phyloP scores from a whole-genome alignment of 2,797 vertebrate genomes.

The Cuculus canorus region DNA sequence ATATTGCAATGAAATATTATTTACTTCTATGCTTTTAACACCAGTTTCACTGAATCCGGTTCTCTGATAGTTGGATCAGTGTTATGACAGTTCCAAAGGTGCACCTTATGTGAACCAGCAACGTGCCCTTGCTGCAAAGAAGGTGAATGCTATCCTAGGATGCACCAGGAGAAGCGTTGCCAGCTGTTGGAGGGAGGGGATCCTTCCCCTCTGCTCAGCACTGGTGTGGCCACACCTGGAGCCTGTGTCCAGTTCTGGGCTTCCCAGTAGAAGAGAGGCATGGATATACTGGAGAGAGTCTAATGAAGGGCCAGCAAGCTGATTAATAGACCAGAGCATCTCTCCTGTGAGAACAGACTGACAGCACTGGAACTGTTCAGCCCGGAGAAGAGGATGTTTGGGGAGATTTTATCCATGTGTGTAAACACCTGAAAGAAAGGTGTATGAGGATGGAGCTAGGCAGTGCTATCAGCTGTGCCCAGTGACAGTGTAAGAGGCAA shows the following conservation, averaged over 20 bases:
- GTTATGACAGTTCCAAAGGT: neutral
- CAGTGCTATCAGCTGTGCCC: neutral
- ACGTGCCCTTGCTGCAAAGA: neutral
- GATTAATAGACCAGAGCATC: neutral
- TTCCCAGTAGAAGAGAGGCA: neutral
- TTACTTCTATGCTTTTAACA: neutral
- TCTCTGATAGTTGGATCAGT: neutral
- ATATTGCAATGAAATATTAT: neutral
- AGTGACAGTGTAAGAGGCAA: neutral
- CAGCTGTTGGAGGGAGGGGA: neutral
- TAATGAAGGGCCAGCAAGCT: rapidly evolving
- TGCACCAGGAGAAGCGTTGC: neutral
- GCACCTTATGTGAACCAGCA: rapidly evolving
- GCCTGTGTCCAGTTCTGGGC: neutral
- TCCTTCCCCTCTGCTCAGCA: neutral
- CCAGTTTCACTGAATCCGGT: neutral
- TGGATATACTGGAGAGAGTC: neutral
- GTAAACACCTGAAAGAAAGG: neutral
- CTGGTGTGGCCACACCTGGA: neutral
- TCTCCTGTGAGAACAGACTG: neutral
- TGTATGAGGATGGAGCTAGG: neutral
- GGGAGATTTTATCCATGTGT: rapidly evolving
- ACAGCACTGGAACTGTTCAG: neutral
- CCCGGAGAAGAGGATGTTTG: neutral
- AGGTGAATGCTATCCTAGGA: no score